Conservation (phyloP, 1,140 invertebrate species). For the Apis cerana region DNA sequence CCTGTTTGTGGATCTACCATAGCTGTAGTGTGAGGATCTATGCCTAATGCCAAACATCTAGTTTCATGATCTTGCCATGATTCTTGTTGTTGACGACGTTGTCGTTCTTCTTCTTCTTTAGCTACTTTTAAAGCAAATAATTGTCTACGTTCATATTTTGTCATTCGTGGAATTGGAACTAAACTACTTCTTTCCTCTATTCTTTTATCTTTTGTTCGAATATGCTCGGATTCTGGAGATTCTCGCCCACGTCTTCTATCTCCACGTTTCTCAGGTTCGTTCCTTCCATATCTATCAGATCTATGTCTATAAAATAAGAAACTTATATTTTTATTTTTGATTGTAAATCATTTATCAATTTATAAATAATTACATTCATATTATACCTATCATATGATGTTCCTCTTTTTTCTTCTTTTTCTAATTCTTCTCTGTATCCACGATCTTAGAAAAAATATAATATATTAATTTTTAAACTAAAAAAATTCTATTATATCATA, state of each 20-base stretch:
- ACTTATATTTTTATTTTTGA: constrained; percentile 18
- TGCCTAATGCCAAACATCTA: constrained; percentile 83
- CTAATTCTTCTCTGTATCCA: constrained; percentile 81
- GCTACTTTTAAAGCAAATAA: constrained; percentile 90
- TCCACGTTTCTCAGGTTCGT: constrained; percentile 71
- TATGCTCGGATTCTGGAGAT: constrained; percentile 76
- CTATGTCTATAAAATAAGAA: constrained; percentile 64
- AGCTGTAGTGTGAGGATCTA: constrained; percentile 82
- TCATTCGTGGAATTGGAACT: constrained; percentile 80
- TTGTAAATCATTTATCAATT: constrained; percentile 11
- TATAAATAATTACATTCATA: background rate
- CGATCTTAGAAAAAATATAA: constrained; percentile 74
- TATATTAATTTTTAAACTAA: constrained; percentile 16
- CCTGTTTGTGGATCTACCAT: constrained; percentile 82
- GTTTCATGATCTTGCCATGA: constrained; percentile 85
- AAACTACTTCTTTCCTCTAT: constrained; percentile 74
- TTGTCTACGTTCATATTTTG: constrained; percentile 88
- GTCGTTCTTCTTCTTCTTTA: constrained; percentile 85
- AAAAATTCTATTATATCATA: background rate
- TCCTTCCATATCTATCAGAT: constrained; percentile 71
- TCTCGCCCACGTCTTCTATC: constrained; percentile 77
- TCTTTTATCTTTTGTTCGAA: constrained; percentile 74
- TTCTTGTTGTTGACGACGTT: constrained; percentile 84
- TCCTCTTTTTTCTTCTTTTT: constrained; percentile 77
- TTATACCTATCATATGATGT: constrained; percentile 79